Evolutionary conservation across 2,797 vertebrate species (phyloP).

Genomic region (Oryzias sinensis): DNA sequence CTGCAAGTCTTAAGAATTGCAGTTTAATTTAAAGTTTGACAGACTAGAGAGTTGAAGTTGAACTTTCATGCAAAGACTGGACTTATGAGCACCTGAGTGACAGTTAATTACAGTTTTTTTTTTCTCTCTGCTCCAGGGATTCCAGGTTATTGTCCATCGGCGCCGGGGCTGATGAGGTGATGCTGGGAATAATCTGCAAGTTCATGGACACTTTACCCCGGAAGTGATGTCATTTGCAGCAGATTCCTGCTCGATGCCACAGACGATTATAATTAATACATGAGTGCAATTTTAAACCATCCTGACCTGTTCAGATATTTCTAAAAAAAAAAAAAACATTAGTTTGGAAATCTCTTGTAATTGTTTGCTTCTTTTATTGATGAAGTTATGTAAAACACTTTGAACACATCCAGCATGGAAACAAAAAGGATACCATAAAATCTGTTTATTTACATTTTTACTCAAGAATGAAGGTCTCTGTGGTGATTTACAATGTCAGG

Average conservation of each 20-base stretch:
- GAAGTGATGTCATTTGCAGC: constrained; percentile 44
- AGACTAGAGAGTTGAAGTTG: too few species aligned
- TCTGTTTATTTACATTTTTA: too few species aligned
- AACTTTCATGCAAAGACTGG: too few species aligned
- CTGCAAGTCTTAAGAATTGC: too few species aligned
- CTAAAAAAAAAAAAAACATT: too few species aligned
- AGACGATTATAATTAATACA: background rate
- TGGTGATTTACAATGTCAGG: too few species aligned
- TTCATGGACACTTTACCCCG: constrained; percentile 82
- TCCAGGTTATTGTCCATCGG: constrained; percentile 82
- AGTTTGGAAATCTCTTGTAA: too few species aligned
- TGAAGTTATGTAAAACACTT: background rate
- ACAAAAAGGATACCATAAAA: too few species aligned
- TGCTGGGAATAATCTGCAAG: constrained; percentile 88
- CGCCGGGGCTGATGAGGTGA: constrained; percentile 85
- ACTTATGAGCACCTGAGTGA: too few species aligned
- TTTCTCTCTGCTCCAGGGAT: constrained; percentile 70
- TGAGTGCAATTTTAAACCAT: constrained; percentile 48
- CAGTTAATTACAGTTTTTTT: background rate
- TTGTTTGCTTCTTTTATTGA: background rate
- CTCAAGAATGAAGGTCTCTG: too few species aligned
- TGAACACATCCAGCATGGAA: too few species aligned
- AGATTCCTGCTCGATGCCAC: background rate
- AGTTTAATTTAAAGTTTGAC: too few species aligned
- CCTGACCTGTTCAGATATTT: background rate